Base-by-base conservation (phyloP, 2,888 invertebrate species). In the Amaurobius ferox region DNA sequence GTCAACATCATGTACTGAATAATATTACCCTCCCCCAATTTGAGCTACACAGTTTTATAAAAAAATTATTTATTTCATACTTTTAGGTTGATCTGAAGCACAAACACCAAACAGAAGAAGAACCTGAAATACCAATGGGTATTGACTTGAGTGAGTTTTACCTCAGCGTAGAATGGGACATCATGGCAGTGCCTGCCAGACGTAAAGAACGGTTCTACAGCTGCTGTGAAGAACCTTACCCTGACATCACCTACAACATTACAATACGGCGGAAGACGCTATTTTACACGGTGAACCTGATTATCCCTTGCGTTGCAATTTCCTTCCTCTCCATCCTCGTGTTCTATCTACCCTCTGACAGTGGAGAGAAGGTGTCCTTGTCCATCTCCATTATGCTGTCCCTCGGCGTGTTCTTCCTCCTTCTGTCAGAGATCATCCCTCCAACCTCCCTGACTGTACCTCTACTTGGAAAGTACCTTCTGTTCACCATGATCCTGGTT, bases 351-450 rank as follows among this genome's bases (percentile, higher is more conserved):
- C 98, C 98, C 0, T 98, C 98, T 29, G 99, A 99, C 92, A 98
- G 98, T 5, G 98, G 98, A 61, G 98, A 99, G 93, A 99, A 99
- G 23, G 98, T 99, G 90, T 97, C 98, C 91, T 94, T 99, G 91
- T 98, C 98, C 93, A 98, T 99, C 91, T 98, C 98, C 90, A 98
- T 99, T 93, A 95, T 99, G 90, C 96, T 99, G 90, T 98, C 99
- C 88, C 94, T 99, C 91, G 99, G 98, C 91, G 98, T 99, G 93
- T 99, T 99, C 94, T 99, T 99, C 94, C 94, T 99, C 91, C 94
- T 99, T 90, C 93, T 99, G 92, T 98, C 98, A 88, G 97, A 97
- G 95, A 98, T 99, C 92, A 99, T 99, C 92, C 99, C 99, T 86
- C 99, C 99, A 87, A 99, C 99, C 13, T 98, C 98, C 79, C 93